Evolutionary conservation across 1,140 invertebrate genomes (phyloP), one percentile per base, ranked within the genome.

Genomic region (Papilio polyxenes): DNA sequence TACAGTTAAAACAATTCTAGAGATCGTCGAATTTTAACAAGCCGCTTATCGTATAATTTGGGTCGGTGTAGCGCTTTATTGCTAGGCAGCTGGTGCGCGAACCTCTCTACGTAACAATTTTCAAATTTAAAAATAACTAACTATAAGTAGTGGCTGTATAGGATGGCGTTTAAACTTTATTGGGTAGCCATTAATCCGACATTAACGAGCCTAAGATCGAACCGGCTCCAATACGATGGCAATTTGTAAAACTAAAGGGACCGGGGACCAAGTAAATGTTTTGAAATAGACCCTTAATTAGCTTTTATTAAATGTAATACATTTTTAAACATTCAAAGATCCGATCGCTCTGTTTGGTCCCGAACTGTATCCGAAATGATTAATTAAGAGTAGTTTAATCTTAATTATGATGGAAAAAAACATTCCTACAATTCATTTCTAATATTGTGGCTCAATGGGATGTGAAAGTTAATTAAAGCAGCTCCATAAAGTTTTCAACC

Each of bases 221-320:
- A 80, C 75, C 80, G 82, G 85, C 83, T 86, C 83, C 83, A 83
- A 85, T 89, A 90, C 85, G 87, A 88, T 86, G 85, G 87, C 91
- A 91, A 92, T 92, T 92, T 91, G 86, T 87, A 89, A 90, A 92
- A 89, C 88, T 87, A 91, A 87, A 82, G 86, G 84, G 87, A 76
- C 82, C 82, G 69, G 82, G 69, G 78, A 81, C 81, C 81, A 78
- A 88, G 86, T 88, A 89, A 91, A 91, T 90, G 87, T 89, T 91
- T 88, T 88, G 85, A 92, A 89, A 90, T 88, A 85, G 87, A 84
- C 87, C 87, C 83, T 88, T 90, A 87, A 90, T 91, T 87, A 89
- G 83, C 77, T 86, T 86, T 87, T 87, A 89, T 88, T 89, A 88
- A 89, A 87, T 90, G 86, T 86, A 85, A 83, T 84, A 83, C 59